Evolutionary conservation across 2,113 vertebrate species (phyloP).

Genomic region (Silurus meridionalis): DNA sequence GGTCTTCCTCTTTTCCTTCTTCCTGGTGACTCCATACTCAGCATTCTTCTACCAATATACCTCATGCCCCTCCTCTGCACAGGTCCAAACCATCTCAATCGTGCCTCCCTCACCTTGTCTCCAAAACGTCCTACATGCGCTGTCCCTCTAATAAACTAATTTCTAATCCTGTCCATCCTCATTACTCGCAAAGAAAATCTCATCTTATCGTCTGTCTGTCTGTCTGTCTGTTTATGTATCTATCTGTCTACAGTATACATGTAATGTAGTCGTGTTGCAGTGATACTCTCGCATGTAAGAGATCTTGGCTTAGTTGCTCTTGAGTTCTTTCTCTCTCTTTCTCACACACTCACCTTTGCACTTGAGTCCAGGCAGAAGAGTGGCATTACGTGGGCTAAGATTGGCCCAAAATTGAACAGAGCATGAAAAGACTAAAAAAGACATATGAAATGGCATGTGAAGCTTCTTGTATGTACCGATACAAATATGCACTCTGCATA

Average conservation of each 20-base stretch:
- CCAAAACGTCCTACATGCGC: no score
- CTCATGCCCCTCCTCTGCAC: no score
- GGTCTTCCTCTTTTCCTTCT: no score
- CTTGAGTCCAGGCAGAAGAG: not conserved
- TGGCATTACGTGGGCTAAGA: not conserved
- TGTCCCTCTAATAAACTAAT: no score
- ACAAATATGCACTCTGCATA: not conserved
- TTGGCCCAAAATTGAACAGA: not conserved
- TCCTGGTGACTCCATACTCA: no score
- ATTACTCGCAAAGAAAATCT: no score
- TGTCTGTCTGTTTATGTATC: no score
- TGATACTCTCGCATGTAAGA: not conserved
- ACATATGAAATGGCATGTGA: not conserved
- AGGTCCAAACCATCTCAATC: no score
- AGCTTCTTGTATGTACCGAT: not conserved
- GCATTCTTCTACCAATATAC: no score
- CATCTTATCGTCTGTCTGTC: no score
- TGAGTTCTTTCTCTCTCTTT: not conserved
- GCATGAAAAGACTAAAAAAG: not conserved
- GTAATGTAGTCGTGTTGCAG: not conserved
- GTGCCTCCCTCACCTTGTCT: no score
- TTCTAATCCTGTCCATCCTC: no score
- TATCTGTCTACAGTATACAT: not conserved
- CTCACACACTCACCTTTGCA: not conserved
- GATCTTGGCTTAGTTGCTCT: not conserved